These are phyloP conservation scores for Prolemur simus DNA, from an alignment of 2,113 vertebrate species.

Conservation along the genomic window DNA sequence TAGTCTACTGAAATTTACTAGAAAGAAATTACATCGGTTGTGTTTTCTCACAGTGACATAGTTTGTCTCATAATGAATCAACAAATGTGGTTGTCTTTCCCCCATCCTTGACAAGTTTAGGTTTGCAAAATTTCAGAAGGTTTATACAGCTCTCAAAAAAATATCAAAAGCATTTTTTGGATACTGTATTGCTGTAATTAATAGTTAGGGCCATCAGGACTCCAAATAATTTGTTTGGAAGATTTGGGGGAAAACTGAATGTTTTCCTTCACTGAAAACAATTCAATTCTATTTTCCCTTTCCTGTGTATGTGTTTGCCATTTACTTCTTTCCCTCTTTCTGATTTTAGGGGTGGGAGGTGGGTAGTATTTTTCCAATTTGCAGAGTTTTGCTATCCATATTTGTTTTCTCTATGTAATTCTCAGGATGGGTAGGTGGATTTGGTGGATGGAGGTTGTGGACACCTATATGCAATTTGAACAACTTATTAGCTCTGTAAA, in stretches of 20 bases:
- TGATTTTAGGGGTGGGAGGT: background rate
- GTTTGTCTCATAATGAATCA: background rate
- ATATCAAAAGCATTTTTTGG: background rate
- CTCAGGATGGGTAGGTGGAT: background rate
- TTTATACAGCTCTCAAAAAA: background rate
- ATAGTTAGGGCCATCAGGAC: background rate
- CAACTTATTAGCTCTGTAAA: background rate
- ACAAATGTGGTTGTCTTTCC: background rate
- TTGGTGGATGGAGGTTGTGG: background rate
- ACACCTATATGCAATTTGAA: background rate
- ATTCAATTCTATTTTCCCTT: background rate
- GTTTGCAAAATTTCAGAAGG: conserved; percentile 8
- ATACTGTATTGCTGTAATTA: background rate
- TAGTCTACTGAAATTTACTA: background rate
- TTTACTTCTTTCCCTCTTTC: background rate
- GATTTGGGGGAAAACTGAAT: background rate
- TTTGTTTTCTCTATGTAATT: background rate
- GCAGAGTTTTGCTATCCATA: background rate
- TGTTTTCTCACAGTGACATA: background rate
- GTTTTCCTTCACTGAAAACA: background rate
- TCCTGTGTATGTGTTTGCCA: background rate
- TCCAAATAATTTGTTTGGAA: background rate
- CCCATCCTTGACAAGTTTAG: background rate
- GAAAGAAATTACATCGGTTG: background rate
- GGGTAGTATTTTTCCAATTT: background rate